Evolutionary conservation across 2,113 vertebrate genomes (phyloP).

Genomic region (Cervus canadensis): DNA sequence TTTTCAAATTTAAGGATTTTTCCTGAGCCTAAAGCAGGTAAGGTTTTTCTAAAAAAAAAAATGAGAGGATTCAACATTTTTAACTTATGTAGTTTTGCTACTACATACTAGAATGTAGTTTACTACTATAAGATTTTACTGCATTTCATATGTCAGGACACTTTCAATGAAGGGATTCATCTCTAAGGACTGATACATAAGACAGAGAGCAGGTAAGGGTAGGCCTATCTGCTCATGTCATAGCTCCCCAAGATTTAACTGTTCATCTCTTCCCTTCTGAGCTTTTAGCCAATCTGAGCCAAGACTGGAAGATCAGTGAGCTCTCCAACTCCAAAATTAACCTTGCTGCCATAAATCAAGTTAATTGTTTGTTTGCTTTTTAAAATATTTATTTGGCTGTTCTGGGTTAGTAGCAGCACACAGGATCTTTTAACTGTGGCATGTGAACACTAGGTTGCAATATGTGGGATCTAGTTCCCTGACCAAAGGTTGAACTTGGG

Average conservation of each 20-base stretch:
- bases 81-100: not conserved
- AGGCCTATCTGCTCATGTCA: not conserved
- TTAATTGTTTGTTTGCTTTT: not conserved
- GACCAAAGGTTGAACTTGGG: not conserved
- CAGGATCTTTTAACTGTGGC: not conserved
- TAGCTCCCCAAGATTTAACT: not conserved
- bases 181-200: not conserved
- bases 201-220: not conserved
- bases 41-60: not conserved
- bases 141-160: not conserved
- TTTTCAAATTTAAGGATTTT: not conserved
- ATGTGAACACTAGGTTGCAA: not conserved
- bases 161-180: not conserved
- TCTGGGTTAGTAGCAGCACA: not conserved
- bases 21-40: not conserved
- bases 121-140: not conserved
- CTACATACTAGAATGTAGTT: not conserved
- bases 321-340: not conserved
- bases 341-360: not conserved
- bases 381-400: not conserved
- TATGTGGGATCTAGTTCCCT: not conserved
- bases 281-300: not conserved
- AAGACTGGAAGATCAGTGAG: not conserved
- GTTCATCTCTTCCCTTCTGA: not conserved
- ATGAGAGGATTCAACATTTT: not conserved